Percentiles rank a stretch among this genome's conserved stretches.
phyloP scores from a whole-genome alignment of 2,888 invertebrate species.

The Chaetoderma sp. region DNA sequence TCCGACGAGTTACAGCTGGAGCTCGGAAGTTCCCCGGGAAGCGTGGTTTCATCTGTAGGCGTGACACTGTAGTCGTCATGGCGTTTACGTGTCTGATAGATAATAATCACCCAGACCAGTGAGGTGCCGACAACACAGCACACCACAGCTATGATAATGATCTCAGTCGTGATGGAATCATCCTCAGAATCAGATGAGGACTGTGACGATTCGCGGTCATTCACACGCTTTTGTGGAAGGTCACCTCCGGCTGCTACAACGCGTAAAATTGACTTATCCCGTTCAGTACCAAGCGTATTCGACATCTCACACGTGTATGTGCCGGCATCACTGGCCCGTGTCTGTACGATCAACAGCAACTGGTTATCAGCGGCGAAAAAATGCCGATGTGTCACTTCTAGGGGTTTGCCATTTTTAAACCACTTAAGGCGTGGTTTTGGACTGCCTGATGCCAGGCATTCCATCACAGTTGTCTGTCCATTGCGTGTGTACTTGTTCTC shows the following conservation, averaged over 20 bases:
- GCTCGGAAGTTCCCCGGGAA: slow-evolving; percentile 61
- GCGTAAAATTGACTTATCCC: slow-evolving; percentile 79
- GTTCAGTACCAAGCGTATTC: slow-evolving; percentile 84
- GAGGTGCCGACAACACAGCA: slow-evolving; percentile 93
- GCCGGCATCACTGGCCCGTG: slow-evolving; percentile 83
- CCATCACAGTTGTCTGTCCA: slow-evolving; percentile 87
- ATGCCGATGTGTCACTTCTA: slow-evolving; percentile 83
- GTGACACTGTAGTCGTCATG: slow-evolving; percentile 65
- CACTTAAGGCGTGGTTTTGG: slow-evolving; percentile 85
- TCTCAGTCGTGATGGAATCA: slow-evolving; percentile 80
- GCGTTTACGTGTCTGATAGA: slow-evolving; percentile 83
- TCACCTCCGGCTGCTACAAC: slow-evolving; percentile 76
- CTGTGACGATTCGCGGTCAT: too few relatives aligned
- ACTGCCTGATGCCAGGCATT: slow-evolving; percentile 88
- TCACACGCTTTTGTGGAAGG: not conserved
- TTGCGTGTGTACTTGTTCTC: slow-evolving; percentile 81
- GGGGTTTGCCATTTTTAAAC: slow-evolving; percentile 84
- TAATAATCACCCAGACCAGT: slow-evolving; percentile 90
- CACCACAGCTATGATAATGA: slow-evolving; percentile 89
- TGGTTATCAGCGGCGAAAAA: slow-evolving; percentile 90
- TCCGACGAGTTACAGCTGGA: slow-evolving; percentile 59
- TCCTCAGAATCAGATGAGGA: slow-evolving; percentile 73
- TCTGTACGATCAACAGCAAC: slow-evolving; percentile 86
- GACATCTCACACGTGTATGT: slow-evolving; percentile 90
- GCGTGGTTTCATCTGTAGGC: slow-evolving; percentile 62